These are phyloP conservation scores for Zingel zingel DNA, from an alignment of 2,113 vertebrate species.

Conservation along the genomic window DNA sequence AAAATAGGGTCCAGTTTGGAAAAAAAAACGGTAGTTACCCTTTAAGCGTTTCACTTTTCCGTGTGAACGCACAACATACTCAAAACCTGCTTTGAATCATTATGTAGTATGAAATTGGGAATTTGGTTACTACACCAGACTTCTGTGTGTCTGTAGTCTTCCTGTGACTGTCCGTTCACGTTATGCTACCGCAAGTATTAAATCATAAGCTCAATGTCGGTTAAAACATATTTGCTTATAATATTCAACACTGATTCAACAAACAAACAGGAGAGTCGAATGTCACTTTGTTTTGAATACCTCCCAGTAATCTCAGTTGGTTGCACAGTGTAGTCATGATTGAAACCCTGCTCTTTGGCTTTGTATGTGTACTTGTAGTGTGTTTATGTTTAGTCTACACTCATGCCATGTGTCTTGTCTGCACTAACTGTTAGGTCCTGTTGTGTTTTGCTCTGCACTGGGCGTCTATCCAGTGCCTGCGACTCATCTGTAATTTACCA, in stretches of 20 bases:
- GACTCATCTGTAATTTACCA: conserved; percentile 24
- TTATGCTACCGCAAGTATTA: too few relatives aligned
- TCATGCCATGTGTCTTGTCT: conserved; percentile 16
- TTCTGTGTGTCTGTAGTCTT: not conserved
- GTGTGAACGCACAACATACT: not conserved
- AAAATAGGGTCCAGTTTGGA: too few relatives aligned
- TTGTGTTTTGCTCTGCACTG: conserved; percentile 15
- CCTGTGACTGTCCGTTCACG: not conserved
- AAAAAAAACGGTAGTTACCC: too few relatives aligned
- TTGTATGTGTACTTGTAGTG: conserved; percentile 34
- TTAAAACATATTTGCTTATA: too few relatives aligned
- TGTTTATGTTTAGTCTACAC: conserved; percentile 62
- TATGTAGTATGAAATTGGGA: not conserved
- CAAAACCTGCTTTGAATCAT: not conserved
- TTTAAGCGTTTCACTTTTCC: not conserved
- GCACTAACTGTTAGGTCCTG: conserved; percentile 30
- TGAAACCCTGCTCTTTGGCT: conserved; percentile 42
- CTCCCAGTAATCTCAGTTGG: not conserved
- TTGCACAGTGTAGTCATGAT: conserved; percentile 3
- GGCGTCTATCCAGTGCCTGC: not conserved
- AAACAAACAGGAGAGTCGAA: not conserved
- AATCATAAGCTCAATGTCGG: too few relatives aligned
- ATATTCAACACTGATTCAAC: too few relatives aligned
- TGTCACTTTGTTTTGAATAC: conserved; percentile 19
- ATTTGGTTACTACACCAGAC: too few relatives aligned